Evolutionary conservation across 2,797 vertebrate genomes (phyloP), one percentile per base, ranked within the genome.

Genomic region (Anniella stebbinsi): DNA sequence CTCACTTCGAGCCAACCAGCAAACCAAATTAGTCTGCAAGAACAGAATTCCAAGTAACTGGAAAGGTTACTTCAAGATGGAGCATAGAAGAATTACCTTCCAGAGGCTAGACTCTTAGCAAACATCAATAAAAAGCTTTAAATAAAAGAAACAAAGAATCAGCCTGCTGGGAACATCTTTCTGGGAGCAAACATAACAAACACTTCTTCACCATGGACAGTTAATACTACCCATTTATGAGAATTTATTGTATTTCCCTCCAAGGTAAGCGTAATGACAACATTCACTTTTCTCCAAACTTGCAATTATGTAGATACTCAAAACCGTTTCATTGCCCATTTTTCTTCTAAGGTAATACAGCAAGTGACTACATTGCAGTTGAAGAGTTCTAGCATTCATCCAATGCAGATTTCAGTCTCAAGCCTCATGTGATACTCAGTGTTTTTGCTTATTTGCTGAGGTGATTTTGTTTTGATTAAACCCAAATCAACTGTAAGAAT

Each of bases 31-130:
- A 91, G 91, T 75, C 88, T 88, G 86, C 80, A 94, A 94, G 93
- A 90, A 94, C n/a, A 86, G n/a, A 95, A 57, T 90, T 90, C 89
- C 92, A 95, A 85, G 76, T 91, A 93, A 94, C 93, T 92, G 93
- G 51, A 77, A 73, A 81, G 87, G 88, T 94, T 94, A 94, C 87
- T 94, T 88, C 76, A 36, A n/a, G 21, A 66, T 45, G 15, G 69
- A 83, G 9, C 30, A 38, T 2, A 60, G 15, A 96, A 57, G 88
- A 95, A 95, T 95, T 93, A 91, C 84, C 67, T 85, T 91, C 80
- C 10, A 41, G 33, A 11, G 66, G 7, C 11, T 30, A 73, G 70
- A 87, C 92, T 75, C 81, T 81, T 81, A 94, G 82, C 76, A 90
- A 92, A 75, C 60, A 18, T 54, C 86, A 91, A 93, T 89, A 93